Conservation (phyloP, 2,797 vertebrate genomes). For the Pelobates cultripes region DNA sequence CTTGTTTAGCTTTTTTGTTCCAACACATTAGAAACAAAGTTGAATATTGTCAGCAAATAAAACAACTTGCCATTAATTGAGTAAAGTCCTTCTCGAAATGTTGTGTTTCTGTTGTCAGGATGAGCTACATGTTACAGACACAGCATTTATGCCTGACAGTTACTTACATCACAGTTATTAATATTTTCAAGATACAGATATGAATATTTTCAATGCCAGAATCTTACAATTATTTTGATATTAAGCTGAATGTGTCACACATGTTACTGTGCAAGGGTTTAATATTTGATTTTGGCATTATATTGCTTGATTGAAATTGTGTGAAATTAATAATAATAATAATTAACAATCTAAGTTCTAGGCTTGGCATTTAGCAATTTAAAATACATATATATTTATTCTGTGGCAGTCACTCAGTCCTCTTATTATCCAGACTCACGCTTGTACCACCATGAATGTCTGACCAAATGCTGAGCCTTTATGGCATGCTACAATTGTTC, state of each 20-base stretch:
- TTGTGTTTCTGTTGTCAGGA: conserved; percentile 38
- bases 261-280: conserved; percentile 18
- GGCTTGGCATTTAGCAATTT: no score
- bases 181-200: conserved; percentile 40
- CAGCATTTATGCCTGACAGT: conserved; percentile 35
- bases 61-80: conserved; percentile 39
- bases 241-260: conserved; percentile 29
- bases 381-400: no score
- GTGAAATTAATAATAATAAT: no score
- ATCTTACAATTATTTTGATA: conserved; percentile 22
- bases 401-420: no score
- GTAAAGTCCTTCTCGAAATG: conserved; percentile 41
- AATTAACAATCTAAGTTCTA: no score
- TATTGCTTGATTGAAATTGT: no score
- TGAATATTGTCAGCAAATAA: conserved; percentile 50
- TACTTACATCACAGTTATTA: conserved; percentile 30
- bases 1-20: conserved; percentile 32
- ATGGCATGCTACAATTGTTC: no score
- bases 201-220: conserved; percentile 30
- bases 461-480: no score
- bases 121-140: conserved; percentile 41
- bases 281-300: no score
- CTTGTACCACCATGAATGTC: no score
- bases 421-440: no score
- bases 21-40: conserved; percentile 23